Conservation (phyloP, 2,888 invertebrate species). For the Allygus modestus region DNA sequence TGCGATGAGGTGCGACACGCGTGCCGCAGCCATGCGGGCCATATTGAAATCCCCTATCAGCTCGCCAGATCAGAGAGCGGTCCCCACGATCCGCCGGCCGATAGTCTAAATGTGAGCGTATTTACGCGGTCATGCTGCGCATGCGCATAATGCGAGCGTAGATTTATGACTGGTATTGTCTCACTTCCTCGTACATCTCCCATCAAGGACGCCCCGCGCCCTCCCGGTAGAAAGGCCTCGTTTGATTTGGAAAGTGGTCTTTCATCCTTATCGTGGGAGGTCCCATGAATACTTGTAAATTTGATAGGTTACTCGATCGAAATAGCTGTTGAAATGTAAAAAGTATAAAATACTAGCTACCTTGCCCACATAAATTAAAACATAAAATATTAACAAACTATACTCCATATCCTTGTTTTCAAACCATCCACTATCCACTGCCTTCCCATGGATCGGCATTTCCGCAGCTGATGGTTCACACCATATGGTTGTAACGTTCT, state of each 20-base stretch:
- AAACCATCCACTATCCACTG: no score
- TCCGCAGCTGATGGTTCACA: no score
- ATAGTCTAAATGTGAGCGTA: slow-evolving; percentile 58
- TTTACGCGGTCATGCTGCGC: slow-evolving; percentile 56
- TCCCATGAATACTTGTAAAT: neutral
- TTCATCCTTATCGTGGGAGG: slow-evolving; percentile 9
- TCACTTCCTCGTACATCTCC: slow-evolving; percentile 53
- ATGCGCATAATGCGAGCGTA: slow-evolving; percentile 45
- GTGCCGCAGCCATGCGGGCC: slow-evolving; percentile 29
- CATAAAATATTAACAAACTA: no score
- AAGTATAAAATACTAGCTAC: no score
- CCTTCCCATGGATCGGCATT: no score
- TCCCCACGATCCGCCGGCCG: slow-evolving; percentile 27
- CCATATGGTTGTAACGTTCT: no score
- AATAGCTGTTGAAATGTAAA: no score
- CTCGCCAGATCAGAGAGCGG: slow-evolving; percentile 17
- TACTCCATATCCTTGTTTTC: no score
- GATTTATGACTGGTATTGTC: slow-evolving; percentile 53
- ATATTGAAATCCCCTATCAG: slow-evolving; percentile 47
- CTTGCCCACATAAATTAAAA: no score
- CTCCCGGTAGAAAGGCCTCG: slow-evolving; percentile 1
- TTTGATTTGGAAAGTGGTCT: slow-evolving; percentile 38
- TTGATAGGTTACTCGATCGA: neutral
- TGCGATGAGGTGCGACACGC: neutral
- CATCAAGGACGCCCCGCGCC: slow-evolving; percentile 28